Evolutionary conservation across 2,113 vertebrate species (phyloP).

Genomic region (Gobio gobio): DNA sequence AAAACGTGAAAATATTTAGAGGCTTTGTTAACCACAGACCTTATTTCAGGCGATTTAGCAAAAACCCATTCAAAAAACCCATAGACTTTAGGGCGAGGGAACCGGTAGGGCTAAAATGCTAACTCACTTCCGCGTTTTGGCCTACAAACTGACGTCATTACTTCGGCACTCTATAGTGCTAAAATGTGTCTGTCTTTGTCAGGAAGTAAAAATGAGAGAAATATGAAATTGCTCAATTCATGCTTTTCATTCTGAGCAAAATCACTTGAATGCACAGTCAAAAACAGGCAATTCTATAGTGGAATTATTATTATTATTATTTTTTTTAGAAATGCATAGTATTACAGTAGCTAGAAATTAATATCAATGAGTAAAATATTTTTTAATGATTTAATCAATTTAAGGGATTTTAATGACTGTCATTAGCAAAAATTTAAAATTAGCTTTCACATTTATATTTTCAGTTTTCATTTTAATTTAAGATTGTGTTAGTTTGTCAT

Average conservation of each 20-base stretch:
- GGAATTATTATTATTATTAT: too few species aligned
- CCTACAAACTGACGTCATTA: too few species aligned
- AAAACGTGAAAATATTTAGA: too few species aligned
- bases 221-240: neutral
- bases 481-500: neutral
- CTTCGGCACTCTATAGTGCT: too few species aligned
- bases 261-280: neutral
- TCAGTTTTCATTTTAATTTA: neutral
- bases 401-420: neutral
- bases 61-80: too few species aligned
- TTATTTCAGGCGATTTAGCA: too few species aligned
- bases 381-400: neutral
- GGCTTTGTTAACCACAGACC: too few species aligned
- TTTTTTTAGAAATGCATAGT: too few species aligned
- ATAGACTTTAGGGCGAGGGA: too few species aligned
- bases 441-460: neutral
- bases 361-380: neutral
- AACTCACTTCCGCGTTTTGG: too few species aligned
- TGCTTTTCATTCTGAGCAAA: neutral
- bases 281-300: neutral
- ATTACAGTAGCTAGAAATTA: neutral
- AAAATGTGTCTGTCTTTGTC: neutral
- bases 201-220: neutral
- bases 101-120: too few species aligned
- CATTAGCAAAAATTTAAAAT: neutral